Evolutionary conservation across 2,113 vertebrate genomes (phyloP), one percentile per base, ranked within the genome.

Genomic region (Erinaceus europaeus): DNA sequence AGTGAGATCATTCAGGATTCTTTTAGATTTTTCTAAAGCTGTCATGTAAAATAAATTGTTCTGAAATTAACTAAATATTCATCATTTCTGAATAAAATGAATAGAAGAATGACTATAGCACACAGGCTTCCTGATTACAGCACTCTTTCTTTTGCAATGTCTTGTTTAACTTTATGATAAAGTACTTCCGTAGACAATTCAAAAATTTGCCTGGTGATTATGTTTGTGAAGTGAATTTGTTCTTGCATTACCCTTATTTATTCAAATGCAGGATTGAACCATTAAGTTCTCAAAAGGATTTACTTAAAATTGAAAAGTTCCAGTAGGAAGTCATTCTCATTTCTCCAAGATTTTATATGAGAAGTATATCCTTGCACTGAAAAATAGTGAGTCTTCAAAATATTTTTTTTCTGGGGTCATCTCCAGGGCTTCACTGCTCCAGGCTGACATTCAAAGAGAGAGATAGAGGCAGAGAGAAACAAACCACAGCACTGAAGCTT

Each of bases 251-350:
- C 73, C 69, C 15, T 86, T 80, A 71, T 78, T 93, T 90, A 69
- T 91, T 86, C 69, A 93, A 87, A 83, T 67, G 59, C 38, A 84
- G 61, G 91, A 21, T 84, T 90, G 91, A 86, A 27, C 32, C 32
- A n/a, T 96, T 96, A 62, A 89, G 53, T 52, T 79, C 32, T 90
- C 93, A 92, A 91, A 94, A 90, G 77, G 65, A 89, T 88, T 91
- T 88, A 61, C 57, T 93, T 88, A 92, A 83, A 85, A 90, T 89
- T 89, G 83, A 78, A 91, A 92, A 84, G 32, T 90, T 92, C 86
- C 74, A 38, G 25, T 34, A 62, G 93, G 88, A 92, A 94, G 91
- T 95, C 64, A 90, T 9, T 94, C 68, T 93, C 6, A 67, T 93
- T 95, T 65, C 14, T 14, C 36, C 74, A 57, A 23, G 69, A 84